Conservation (phyloP, 2,797 vertebrate genomes). For the Notamacropus eugenii region DNA sequence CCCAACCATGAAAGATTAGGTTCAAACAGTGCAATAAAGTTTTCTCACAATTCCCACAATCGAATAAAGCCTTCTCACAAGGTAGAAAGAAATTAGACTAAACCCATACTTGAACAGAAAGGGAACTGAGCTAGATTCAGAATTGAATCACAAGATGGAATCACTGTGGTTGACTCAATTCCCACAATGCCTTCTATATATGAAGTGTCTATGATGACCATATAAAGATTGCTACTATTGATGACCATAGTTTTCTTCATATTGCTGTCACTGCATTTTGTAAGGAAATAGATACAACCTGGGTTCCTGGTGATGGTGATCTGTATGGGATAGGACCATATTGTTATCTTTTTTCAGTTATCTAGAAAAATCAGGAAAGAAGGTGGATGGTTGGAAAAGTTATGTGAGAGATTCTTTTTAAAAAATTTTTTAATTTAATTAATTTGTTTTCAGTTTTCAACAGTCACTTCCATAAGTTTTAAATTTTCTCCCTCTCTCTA, state of each 20-base stretch:
- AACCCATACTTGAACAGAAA: not conserved
- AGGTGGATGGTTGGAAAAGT: not conserved
- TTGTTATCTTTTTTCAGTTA: not conserved
- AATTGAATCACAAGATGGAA: not conserved
- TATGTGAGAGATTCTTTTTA: not conserved
- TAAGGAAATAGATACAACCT: not conserved
- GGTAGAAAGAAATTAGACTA: no score
- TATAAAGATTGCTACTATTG: not conserved
- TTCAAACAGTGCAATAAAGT: not conserved
- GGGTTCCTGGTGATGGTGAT: not conserved
- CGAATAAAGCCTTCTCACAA: not conserved
- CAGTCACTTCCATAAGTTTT: no score
- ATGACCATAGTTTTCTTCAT: not conserved
- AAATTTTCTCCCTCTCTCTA: no score
- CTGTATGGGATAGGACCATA: not conserved
- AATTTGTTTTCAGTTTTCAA: no score
- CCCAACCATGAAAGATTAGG: no score
- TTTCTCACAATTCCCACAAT: not conserved
- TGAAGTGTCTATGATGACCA: not conserved
- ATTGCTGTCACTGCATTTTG: not conserved
- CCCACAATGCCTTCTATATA: not conserved
- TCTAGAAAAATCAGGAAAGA: not conserved
- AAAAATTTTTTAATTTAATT: no score
- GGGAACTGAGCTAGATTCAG: not conserved
- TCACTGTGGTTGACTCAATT: not conserved